Evolutionary conservation across 2,888 invertebrate genomes (phyloP).

Genomic region (Tyria jacobaeae): DNA sequence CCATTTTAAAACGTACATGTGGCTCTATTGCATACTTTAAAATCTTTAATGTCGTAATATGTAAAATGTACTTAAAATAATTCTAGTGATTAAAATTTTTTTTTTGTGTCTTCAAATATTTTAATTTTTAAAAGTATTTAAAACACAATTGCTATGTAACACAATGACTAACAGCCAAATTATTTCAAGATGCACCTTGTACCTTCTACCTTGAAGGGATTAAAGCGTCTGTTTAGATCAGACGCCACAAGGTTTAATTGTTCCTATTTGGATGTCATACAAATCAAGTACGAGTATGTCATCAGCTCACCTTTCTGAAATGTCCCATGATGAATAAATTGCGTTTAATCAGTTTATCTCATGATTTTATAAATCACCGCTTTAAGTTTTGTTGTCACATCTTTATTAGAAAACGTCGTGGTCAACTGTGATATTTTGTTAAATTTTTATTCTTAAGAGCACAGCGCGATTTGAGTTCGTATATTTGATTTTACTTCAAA

Average conservation of each 20-base stretch:
- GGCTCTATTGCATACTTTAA: conserved; percentile 75
- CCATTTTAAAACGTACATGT: conserved; percentile 71
- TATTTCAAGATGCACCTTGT: conserved; percentile 16
- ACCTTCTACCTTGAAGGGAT: neutral
- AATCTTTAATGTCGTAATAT: conserved; percentile 78
- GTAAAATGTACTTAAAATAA: conserved; percentile 83
- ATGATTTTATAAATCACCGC: conserved; percentile 56
- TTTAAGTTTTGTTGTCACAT: conserved; percentile 70
- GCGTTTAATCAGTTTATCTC: conserved; percentile 45
- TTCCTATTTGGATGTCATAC: conserved; percentile 35
- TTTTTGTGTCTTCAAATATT: conserved; percentile 51
- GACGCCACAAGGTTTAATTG: conserved; percentile 34
- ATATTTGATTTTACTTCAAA: conserved; percentile 60
- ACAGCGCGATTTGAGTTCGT: conserved; percentile 69
- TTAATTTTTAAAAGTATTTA: conserved; percentile 39
- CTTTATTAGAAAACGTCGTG: conserved; percentile 78
- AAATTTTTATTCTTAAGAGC: conserved; percentile 82
- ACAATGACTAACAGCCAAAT: conserved; percentile 17
- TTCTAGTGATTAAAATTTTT: conserved; percentile 66
- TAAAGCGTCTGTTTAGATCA: conserved; percentile 22
- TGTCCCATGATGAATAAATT: conserved; percentile 36
- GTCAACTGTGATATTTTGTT: conserved; percentile 87
- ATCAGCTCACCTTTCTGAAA: conserved; percentile 36
- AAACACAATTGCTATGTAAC: conserved; percentile 30
- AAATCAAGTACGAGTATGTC: conserved; percentile 27